Percentiles rank a stretch among this genome's conserved stretches.
Evolutionary conservation across 2,113 vertebrate genomes (phyloP).

Genomic region (Nyctereutes procyonoides): DNA sequence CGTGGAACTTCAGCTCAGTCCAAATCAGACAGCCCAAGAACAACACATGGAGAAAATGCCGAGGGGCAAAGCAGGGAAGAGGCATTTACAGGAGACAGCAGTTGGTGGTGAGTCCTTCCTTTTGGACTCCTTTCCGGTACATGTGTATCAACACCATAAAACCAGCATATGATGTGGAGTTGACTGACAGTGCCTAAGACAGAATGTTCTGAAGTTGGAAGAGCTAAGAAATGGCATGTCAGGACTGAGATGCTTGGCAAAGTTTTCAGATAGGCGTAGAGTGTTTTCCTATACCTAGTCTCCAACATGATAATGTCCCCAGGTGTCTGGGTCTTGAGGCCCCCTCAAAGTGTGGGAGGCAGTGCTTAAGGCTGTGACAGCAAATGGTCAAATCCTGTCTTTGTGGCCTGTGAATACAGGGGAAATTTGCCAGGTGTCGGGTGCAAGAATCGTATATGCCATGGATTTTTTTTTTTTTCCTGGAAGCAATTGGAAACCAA

Average conservation of each 20-base stretch:
- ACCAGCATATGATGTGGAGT: not conserved
- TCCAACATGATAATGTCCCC: not conserved
- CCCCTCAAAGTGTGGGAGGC: not conserved
- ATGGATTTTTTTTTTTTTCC: constrained; percentile 67
- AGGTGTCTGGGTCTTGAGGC: not conserved
- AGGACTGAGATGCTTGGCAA: constrained; percentile 45
- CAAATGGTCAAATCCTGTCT: not conserved
- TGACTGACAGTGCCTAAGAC: constrained; percentile 63
- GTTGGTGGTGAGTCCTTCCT: not conserved
- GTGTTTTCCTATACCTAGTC: not conserved
- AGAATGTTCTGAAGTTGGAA: constrained; percentile 66
- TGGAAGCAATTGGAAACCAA: constrained; percentile 82
- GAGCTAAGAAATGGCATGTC: constrained; percentile 43
- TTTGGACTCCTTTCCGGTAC: constrained; percentile 51
- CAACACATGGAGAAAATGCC: not conserved
- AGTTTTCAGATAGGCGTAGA: not conserved
- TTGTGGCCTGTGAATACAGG: not conserved
- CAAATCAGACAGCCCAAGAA: not conserved
- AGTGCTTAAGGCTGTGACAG: not conserved
- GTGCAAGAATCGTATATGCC: constrained; percentile 54
- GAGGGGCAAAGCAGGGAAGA: not conserved
- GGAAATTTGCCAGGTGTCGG: constrained; percentile 39
- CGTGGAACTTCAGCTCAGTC: not conserved
- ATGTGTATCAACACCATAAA: constrained; percentile 52
- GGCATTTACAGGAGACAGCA: not conserved